phyloP scores from a whole-genome alignment of 2,113 vertebrate genomes.

The Helogale parvula region DNA sequence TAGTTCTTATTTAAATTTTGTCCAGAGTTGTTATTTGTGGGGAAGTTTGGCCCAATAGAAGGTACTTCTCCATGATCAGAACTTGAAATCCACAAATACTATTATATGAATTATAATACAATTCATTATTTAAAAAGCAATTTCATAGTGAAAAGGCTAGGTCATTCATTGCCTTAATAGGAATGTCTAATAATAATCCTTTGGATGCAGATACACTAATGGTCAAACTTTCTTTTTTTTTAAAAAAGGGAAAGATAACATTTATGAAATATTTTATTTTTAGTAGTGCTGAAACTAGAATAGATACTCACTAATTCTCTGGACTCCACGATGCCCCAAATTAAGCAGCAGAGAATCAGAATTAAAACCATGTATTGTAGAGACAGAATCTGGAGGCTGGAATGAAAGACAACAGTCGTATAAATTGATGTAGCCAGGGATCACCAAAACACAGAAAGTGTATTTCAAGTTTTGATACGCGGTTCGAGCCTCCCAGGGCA shows the following conservation, averaged over 20 bases:
- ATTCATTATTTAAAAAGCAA: background rate
- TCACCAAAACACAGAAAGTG: background rate
- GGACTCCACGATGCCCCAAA: background rate
- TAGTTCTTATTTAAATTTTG: background rate
- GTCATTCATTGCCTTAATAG: background rate
- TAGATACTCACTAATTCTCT: background rate
- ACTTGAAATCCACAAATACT: background rate
- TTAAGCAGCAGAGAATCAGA: background rate
- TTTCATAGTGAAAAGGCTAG: background rate
- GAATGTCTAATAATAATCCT: background rate
- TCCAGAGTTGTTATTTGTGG: background rate
- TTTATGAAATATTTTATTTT: background rate
- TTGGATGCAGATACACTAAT: background rate
- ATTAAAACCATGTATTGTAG: background rate
- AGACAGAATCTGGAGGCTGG: constrained; percentile 9
- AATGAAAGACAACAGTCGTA: background rate
- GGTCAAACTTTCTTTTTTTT: background rate
- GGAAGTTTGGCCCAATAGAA: background rate
- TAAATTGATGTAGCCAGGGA: background rate
- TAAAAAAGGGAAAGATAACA: background rate
- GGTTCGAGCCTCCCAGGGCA: background rate
- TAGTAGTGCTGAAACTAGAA: background rate
- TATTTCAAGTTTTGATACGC: background rate
- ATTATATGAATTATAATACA: background rate
- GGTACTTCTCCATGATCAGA: background rate